These are phyloP conservation scores for Siniperca obscura DNA, from an alignment of 2,797 vertebrate species.

Conservation along the genomic window DNA sequence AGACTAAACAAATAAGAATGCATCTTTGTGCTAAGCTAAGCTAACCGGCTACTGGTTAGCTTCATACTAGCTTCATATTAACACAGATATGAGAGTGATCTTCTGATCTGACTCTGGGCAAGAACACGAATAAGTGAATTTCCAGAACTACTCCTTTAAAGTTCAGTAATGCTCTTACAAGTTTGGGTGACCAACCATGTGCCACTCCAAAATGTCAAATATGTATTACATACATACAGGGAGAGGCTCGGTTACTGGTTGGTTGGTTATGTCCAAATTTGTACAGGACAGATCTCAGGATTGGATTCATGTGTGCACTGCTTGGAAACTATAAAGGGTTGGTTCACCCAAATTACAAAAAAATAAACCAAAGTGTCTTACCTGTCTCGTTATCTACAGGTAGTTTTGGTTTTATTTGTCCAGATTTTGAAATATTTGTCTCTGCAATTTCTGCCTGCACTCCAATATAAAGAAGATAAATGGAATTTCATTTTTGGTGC, in stretches of 20 bases:
- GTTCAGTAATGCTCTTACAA: not conserved
- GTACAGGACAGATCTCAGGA: not conserved
- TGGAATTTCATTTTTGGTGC: not conserved
- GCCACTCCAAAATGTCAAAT: no score
- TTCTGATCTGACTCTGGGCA: not conserved
- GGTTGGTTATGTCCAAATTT: not conserved
- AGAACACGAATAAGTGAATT: not conserved
- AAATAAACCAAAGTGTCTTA: not conserved
- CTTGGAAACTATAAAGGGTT: not conserved
- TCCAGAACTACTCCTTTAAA: not conserved
- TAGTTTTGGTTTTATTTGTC: not conserved
- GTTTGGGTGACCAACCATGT: not conserved
- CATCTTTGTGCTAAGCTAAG: not conserved
- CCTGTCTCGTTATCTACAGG: not conserved
- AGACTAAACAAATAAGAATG: not conserved
- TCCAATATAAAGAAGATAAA: not conserved
- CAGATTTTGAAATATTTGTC: not conserved
- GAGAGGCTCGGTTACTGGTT: conserved; percentile 8
- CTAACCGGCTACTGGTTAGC: not conserved
- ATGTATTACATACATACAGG: not conserved
- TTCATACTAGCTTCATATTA: not conserved
- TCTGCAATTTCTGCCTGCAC: not conserved
- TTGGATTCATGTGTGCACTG: not conserved
- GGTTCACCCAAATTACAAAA: not conserved
- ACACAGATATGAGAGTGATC: not conserved